Conservation (phyloP, 2,113 vertebrate species). For the Meriones unguiculatus region DNA sequence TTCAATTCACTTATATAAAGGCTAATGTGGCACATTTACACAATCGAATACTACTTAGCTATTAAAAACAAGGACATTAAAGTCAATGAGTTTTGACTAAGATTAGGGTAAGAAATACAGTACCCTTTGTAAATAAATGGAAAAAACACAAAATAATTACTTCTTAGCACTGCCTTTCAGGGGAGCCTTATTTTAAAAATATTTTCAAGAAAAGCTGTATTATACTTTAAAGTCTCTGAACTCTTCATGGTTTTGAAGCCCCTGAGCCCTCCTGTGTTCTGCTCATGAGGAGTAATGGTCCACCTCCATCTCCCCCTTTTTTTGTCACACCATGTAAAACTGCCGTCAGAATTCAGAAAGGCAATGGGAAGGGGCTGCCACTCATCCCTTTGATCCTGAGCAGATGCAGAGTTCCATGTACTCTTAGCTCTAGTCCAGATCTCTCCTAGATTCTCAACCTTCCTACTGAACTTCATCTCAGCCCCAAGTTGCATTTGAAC, state of each 20-base stretch:
- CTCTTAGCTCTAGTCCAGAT: background rate
- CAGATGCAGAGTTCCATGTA: background rate
- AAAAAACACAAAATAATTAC: conserved; percentile 39
- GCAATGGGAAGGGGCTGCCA: background rate
- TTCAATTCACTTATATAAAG: no score
- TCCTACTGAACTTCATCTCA: background rate
- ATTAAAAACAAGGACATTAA: background rate
- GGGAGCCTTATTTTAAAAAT: background rate
- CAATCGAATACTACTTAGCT: no score
- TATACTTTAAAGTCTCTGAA: background rate
- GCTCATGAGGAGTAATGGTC: background rate
- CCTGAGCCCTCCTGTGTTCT: background rate
- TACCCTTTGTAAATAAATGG: conserved; percentile 20
- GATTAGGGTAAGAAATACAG: background rate
- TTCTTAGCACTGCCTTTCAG: background rate
- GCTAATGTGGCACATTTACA: no score
- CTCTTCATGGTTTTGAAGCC: background rate
- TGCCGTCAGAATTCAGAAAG: background rate
- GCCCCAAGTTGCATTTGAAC: background rate
- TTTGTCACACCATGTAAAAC: background rate
- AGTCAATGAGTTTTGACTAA: background rate
- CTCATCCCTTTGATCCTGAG: background rate
- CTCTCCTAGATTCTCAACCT: background rate
- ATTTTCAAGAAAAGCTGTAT: background rate
- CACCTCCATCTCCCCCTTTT: background rate